phyloP scores from a whole-genome alignment of 2,888 invertebrate species.

The Pammene fasciana region DNA sequence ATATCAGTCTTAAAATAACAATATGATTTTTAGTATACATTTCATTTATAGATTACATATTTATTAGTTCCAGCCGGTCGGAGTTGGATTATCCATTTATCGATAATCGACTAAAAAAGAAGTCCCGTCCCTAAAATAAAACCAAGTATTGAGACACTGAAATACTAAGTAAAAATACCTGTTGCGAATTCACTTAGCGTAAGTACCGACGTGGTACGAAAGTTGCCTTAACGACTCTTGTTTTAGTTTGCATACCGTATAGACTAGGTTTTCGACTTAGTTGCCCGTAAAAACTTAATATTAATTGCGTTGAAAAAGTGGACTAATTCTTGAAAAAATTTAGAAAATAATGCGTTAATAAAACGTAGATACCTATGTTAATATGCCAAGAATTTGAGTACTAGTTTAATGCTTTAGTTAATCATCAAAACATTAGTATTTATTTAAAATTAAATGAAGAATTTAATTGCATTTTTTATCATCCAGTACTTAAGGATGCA shows the following conservation, averaged over 20 bases:
- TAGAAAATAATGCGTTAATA: too few relatives aligned
- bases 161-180: slow-evolving; percentile 39
- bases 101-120: too few relatives aligned
- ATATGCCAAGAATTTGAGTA: slow-evolving; percentile 9
- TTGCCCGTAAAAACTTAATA: slow-evolving; percentile 24
- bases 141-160: slow-evolving; percentile 16
- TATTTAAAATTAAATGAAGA: too few relatives aligned
- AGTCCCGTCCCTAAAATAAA: not conserved
- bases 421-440: too few relatives aligned
- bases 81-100: too few relatives aligned
- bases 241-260: slow-evolving; percentile 30
- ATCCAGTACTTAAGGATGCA: too few relatives aligned
- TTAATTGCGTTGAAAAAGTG: slow-evolving; percentile 22
- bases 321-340: not conserved
- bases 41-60: too few relatives aligned
- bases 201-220: slow-evolving; percentile 29
- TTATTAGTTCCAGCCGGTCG: too few relatives aligned
- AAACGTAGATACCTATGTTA: not conserved
- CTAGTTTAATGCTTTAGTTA: too few relatives aligned
- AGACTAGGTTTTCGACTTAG: slow-evolving; percentile 24
- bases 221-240: slow-evolving; percentile 32
- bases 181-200: slow-evolving; percentile 21
- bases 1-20: too few relatives aligned
- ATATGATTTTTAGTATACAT: too few relatives aligned
- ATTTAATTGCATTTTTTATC: too few relatives aligned